These are phyloP conservation scores for Vulpes lagopus DNA, from an alignment of 2,113 vertebrate species.

Conservation along the genomic window DNA sequence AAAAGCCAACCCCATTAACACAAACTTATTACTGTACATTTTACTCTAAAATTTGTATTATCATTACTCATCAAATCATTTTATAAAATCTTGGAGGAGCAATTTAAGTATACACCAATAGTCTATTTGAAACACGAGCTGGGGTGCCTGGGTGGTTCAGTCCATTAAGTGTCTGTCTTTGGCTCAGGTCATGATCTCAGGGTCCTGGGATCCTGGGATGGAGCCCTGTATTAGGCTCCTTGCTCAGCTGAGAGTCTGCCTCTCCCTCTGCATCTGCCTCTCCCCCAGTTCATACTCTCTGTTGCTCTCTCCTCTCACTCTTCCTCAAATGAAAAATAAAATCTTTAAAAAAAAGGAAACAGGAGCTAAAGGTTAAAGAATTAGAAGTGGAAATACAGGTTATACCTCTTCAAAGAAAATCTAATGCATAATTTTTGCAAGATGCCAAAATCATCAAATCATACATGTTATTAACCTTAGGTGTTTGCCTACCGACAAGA, in stretches of 20 bases:
- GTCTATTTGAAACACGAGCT: slow-evolving; percentile 30
- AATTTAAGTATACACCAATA: slow-evolving; percentile 54
- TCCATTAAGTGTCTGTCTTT: too few relatives aligned
- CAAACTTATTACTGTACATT: neutral
- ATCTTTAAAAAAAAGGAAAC: neutral
- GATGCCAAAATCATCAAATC: slow-evolving; percentile 54
- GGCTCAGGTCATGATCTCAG: too few relatives aligned
- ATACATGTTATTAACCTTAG: neutral
- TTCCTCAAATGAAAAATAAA: too few relatives aligned
- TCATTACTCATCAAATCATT: slow-evolving; percentile 66
- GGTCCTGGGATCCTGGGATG: too few relatives aligned
- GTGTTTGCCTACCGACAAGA: slow-evolving; percentile 56
- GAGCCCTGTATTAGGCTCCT: too few relatives aligned
- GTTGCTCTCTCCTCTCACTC: too few relatives aligned
- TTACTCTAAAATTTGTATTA: slow-evolving; percentile 43
- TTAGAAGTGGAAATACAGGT: neutral
- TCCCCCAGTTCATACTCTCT: too few relatives aligned
- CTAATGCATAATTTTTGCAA: slow-evolving; percentile 9
- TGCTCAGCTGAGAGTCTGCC: too few relatives aligned
- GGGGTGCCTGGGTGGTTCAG: too few relatives aligned
- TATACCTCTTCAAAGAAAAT: slow-evolving; percentile 44
- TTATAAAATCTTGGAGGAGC: slow-evolving; percentile 43
- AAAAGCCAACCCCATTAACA: neutral
- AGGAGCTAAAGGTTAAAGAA: slow-evolving; percentile 16
- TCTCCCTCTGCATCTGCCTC: too few relatives aligned